Evolutionary conservation across 2,888 invertebrate species (phyloP).

Genomic region (Pristionchus arcanus): DNA sequence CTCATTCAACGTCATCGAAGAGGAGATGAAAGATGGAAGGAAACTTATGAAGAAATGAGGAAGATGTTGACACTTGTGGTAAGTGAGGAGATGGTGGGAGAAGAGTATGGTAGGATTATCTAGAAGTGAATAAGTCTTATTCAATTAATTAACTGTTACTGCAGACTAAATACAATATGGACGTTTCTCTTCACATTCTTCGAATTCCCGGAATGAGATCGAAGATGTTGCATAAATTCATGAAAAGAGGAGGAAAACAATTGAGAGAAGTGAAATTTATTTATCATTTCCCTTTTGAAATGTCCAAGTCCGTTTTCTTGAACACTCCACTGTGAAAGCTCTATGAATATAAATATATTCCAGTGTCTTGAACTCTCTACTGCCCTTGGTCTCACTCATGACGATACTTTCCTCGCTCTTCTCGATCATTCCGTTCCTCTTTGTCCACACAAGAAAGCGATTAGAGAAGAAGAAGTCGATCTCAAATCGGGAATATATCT

Average conservation of each 20-base stretch:
- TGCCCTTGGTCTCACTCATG: constrained; percentile 15
- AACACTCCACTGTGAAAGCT: not conserved
- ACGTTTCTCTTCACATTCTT: constrained; percentile 1
- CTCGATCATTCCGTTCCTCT: constrained; percentile 44
- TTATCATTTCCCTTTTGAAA: not conserved
- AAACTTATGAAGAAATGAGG: constrained; percentile 26
- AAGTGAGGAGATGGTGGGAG: not conserved
- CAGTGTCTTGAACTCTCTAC: not conserved
- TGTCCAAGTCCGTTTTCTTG: not conserved
- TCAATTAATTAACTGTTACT: not conserved
- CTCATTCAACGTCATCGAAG: constrained; percentile 44
- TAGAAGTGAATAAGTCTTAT: no score
- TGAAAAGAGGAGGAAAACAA: not conserved
- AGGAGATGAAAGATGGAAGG: not conserved
- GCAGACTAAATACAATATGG: not conserved
- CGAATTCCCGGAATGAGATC: not conserved
- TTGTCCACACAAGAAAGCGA: not conserved
- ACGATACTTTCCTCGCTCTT: constrained; percentile 24
- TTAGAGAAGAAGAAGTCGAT: not conserved
- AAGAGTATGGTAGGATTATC: not conserved
- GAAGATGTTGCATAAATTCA: not conserved
- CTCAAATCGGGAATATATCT: not conserved
- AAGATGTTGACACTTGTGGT: constrained; percentile 16
- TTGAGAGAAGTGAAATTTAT: not conserved
- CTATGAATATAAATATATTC: not conserved